A percentile compares a stretch with the other conserved stretches of the same genome.
Conservation (phyloP, 2,888 invertebrate species). For the Stenotaenia linearis region DNA sequence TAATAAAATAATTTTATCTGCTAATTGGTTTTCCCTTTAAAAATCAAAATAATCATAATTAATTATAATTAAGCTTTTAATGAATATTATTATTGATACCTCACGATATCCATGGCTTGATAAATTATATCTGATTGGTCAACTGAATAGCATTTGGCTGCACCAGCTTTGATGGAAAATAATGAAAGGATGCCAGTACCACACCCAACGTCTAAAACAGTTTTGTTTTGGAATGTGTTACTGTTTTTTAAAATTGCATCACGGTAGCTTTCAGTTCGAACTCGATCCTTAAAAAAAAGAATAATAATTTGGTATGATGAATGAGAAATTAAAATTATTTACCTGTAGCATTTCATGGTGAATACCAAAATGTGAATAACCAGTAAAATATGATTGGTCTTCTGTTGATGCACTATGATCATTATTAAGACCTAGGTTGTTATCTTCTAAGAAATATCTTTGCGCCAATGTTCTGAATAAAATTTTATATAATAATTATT, state of each 20-base stretch:
- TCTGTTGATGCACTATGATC: slow-evolving; percentile 49
- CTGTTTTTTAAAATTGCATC: slow-evolving; percentile 73
- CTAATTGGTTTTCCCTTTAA: slow-evolving; percentile 66
- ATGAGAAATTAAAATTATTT: slow-evolving; percentile 43
- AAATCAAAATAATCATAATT: slow-evolving; percentile 34
- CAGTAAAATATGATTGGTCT: slow-evolving; percentile 60
- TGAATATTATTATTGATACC: slow-evolving; percentile 41
- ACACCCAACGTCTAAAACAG: slow-evolving; percentile 57
- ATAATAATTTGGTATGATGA: too few species aligned
- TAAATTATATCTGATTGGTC: slow-evolving; percentile 51
- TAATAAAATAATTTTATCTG: slow-evolving; percentile 65
- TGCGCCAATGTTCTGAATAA: background rate
- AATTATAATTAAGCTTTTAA: too few species aligned
- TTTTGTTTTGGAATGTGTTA: slow-evolving; percentile 63
- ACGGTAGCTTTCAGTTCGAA: slow-evolving; percentile 79
- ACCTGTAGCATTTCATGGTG: slow-evolving; percentile 92
- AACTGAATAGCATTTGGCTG: slow-evolving; percentile 59
- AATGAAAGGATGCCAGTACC: slow-evolving; percentile 72
- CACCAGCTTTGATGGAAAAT: slow-evolving; percentile 87
- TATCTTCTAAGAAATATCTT: background rate
- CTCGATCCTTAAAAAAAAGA: slow-evolving; percentile 62
- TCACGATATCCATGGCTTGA: slow-evolving; percentile 50
- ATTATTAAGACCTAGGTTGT: background rate
- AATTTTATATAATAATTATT: slow-evolving; percentile 35
- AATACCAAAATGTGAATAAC: slow-evolving; percentile 84